Evolutionary conservation across 1,140 invertebrate genomes (phyloP), one percentile per base, ranked within the genome.

Genomic region (Physella acuta): DNA sequence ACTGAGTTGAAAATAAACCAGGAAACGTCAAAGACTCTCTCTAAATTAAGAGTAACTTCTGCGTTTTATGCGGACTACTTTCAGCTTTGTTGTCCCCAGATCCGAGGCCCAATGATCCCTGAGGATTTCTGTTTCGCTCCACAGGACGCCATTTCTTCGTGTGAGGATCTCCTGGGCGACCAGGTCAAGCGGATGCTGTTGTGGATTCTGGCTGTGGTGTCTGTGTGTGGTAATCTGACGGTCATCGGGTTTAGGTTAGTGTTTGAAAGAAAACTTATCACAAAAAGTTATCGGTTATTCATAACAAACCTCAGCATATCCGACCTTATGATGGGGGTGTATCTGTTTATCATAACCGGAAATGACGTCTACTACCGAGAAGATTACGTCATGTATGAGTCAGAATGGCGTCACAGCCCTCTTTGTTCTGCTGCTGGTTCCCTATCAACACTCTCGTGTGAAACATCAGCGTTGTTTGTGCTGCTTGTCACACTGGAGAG

Each of bases 281-380:
- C 62, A 17, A 75, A 72, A 51, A 69, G 72, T 16, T 72, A 75
- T 70, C 73, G 71, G 26, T 36, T 76, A 14, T 75, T 82, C 55
- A 73, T 81, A 5, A 70, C 71, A 16, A 81, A 78, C 71, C 64
- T 83, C 14, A 72, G 70, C 4, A n/a, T 77, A 2, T 74, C 80
- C 2, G 81, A 83, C 53, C 71, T 82, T 30, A 61, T 81, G 0
- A 83, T 83, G 81, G 81, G 81, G 1, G 36, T 82, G 0, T 83
- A 82, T 55, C 33, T 83, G 52, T 20, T 79, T 3, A 76, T 80
- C 17, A 81, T 83, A 31, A 80, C 75, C 2, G 51, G 69, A 11
- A 61, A 55, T 5, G 72, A 73, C 53, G 33, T 51, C 1, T 26
- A 53, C 3, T 73, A 70, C 37, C 60, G 74, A 53, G 79, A 76